Conservation (phyloP, 2,113 vertebrate species). For the Sciurus niger region DNA sequence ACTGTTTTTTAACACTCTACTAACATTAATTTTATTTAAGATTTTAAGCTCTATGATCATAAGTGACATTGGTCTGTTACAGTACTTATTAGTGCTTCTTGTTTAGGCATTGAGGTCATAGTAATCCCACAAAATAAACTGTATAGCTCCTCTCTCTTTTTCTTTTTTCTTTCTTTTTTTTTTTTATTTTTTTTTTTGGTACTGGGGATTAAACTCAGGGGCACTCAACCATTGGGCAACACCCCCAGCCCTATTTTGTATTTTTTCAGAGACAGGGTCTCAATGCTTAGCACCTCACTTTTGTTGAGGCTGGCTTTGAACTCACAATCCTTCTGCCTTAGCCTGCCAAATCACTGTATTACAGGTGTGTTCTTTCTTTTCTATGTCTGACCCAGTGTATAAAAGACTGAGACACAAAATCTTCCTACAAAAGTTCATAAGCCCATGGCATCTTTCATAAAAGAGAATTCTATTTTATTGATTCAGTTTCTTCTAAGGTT, state of each 20-base stretch:
- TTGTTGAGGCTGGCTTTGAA: too few species aligned
- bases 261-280: too few species aligned
- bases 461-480: neutral
- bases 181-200: too few species aligned
- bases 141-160: neutral
- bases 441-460: neutral
- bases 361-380: neutral
- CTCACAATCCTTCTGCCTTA: too few species aligned
- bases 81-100: neutral
- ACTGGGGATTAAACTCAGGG: too few species aligned
- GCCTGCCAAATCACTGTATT: too few species aligned
- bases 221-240: too few species aligned
- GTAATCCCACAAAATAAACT: neutral
- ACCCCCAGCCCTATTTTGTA: too few species aligned
- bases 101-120: neutral
- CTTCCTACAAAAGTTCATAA: neutral
- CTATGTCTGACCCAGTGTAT: neutral
- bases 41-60: constrained; percentile 11
- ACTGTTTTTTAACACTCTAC: neutral
- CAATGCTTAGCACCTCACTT: too few species aligned
- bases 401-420: constrained; percentile 1
- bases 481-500: neutral
- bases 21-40: neutral
- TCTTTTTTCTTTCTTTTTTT: too few species aligned
- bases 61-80: neutral